phyloP scores from a whole-genome alignment of 2,113 vertebrate genomes.

The Nibea albiflora region DNA sequence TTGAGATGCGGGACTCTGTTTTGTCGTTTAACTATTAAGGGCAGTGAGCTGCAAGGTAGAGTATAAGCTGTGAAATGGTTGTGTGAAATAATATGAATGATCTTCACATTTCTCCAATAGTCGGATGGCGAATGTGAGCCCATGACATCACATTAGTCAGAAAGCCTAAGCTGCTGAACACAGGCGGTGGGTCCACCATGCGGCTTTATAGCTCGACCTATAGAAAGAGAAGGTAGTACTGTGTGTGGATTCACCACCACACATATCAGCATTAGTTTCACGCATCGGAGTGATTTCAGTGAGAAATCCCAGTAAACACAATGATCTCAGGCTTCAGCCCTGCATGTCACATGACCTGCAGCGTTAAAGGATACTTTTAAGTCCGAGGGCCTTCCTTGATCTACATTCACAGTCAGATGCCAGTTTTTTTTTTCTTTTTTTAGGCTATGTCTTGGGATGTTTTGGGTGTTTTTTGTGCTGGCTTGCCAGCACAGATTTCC shows the following conservation, averaged over 20 bases:
- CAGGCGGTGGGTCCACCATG: neutral
- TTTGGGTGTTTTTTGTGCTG: too few relatives aligned
- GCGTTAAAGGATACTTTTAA: too few relatives aligned
- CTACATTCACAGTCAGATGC: too few relatives aligned
- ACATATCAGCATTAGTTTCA: slow-evolving; percentile 5
- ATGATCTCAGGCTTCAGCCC: neutral
- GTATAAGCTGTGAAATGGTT: too few relatives aligned
- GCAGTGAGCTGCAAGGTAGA: neutral
- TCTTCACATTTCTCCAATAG: neutral
- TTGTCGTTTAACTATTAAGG: neutral
- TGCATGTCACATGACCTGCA: neutral
- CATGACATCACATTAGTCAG: neutral
- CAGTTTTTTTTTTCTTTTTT: too few relatives aligned
- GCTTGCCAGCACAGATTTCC: too few relatives aligned
- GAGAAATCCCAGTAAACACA: neutral
- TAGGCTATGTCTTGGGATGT: too few relatives aligned
- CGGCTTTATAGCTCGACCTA: neutral
- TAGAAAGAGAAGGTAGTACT: neutral
- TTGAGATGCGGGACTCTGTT: neutral
- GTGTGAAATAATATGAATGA: neutral
- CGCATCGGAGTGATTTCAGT: neutral
- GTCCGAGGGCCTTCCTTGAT: neutral
- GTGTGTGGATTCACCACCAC: neutral
- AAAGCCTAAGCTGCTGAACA: neutral
- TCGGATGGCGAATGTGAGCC: neutral